Conservation (phyloP, 2,113 vertebrate species). For the Prunella himalayana region DNA sequence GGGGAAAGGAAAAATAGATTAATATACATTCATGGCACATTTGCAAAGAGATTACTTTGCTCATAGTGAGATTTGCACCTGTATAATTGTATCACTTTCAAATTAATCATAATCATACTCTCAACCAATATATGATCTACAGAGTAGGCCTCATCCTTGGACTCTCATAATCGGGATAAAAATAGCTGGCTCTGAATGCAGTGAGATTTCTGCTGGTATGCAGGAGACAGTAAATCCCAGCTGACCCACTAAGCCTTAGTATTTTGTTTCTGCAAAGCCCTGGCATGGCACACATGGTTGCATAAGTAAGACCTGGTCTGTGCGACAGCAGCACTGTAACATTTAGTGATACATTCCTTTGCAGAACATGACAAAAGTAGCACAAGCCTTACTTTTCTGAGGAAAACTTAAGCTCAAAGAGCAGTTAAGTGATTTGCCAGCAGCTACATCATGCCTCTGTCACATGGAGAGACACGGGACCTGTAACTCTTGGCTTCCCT, state of each 20-base stretch:
- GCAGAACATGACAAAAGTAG: neutral
- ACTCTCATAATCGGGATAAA: neutral
- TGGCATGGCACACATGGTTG: neutral
- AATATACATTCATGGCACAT: slow-evolving; percentile 32
- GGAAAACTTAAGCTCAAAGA: neutral
- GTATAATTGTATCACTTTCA: slow-evolving; percentile 55
- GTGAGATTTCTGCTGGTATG: neutral
- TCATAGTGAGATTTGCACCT: slow-evolving; percentile 24
- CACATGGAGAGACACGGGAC: neutral
- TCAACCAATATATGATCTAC: neutral
- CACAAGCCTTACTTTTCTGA: neutral
- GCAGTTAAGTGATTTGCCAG: neutral
- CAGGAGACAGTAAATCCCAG: slow-evolving; percentile 28
- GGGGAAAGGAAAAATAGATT: neutral
- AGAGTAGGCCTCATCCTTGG: neutral
- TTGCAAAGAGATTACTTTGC: slow-evolving; percentile 35
- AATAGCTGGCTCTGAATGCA: slow-evolving; percentile 36
- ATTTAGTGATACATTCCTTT: accelerated
- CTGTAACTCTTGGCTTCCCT: neutral
- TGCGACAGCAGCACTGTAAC: neutral
- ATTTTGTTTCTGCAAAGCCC: slow-evolving; percentile 22
- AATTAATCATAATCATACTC: slow-evolving; percentile 46
- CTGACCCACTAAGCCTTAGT: slow-evolving; percentile 12
- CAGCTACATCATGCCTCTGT: neutral
- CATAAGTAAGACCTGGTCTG: neutral